Percentiles rank a stretch among this genome's conserved stretches.
These are phyloP conservation scores for Thecocarcelia acutangulata DNA, from an alignment of 2,888 invertebrate genomes.

Conservation along the genomic window DNA sequence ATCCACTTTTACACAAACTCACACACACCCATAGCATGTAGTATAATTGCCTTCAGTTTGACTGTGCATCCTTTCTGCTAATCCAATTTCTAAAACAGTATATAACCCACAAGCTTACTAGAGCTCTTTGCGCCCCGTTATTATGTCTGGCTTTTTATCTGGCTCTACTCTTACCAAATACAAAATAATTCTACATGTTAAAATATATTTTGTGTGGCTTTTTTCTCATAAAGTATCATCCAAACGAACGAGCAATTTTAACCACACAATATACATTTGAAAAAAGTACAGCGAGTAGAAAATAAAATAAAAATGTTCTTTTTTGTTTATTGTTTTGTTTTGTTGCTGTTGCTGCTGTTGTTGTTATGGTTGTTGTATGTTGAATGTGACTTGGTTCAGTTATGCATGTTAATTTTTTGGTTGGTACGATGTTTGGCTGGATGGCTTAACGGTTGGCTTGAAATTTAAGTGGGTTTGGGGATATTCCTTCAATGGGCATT, in stretches of 20 bases:
- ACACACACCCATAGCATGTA: slow-evolving; percentile 1
- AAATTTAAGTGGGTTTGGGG: slow-evolving; percentile 26
- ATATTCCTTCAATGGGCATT: slow-evolving; percentile 18
- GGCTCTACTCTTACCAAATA: slow-evolving; percentile 20
- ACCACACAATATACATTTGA: slow-evolving; percentile 59
- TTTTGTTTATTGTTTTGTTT: slow-evolving; percentile 51
- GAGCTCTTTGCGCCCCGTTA: background rate
- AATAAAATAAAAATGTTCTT: slow-evolving; percentile 39
- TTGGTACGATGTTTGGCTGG: slow-evolving; percentile 40
- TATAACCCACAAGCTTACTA: background rate
- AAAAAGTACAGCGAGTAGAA: slow-evolving; percentile 38
- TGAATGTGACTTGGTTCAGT: slow-evolving; percentile 56
- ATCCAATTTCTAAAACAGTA: slow-evolving; percentile 15
- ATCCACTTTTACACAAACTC: background rate
- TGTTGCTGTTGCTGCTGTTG: slow-evolving; percentile 37
- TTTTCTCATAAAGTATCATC: slow-evolving; percentile 50
- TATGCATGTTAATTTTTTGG: slow-evolving; percentile 54
- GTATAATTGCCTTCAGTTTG: slow-evolving; percentile 29
- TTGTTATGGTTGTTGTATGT: slow-evolving; percentile 36
- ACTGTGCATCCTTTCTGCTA: slow-evolving; percentile 3
- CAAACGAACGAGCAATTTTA: slow-evolving; percentile 59
- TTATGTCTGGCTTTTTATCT: slow-evolving; percentile 40
- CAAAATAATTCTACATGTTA: slow-evolving; percentile 48
- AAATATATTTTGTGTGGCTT: slow-evolving; percentile 42
- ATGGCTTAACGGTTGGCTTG: slow-evolving; percentile 17